phyloP scores from a whole-genome alignment of 2,113 vertebrate genomes.

The Cyphomyrus discorhynchus region DNA sequence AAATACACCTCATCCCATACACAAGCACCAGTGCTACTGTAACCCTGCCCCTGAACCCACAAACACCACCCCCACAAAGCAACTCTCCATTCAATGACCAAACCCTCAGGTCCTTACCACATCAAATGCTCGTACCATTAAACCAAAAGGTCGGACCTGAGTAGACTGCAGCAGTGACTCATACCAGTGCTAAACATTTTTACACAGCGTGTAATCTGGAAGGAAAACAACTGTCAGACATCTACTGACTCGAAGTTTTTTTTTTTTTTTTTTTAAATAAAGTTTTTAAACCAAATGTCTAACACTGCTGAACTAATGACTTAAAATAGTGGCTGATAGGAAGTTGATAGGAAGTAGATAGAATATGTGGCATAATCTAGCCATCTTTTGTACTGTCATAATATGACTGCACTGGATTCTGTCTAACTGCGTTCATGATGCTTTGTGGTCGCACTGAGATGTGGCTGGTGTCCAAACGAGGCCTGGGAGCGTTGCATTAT shows the following conservation, averaged over 20 bases:
- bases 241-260: neutral
- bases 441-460: neutral
- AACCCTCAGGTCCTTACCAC: neutral
- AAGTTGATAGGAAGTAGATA: neutral
- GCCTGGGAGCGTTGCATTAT: conserved; percentile 37
- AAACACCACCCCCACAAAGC: neutral
- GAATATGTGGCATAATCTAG: neutral
- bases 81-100: neutral
- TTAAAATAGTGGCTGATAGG: neutral
- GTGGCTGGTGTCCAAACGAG: neutral
- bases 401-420: neutral
- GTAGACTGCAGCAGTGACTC: neutral
- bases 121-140: neutral
- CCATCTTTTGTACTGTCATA: neutral
- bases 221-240: neutral
- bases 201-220: neutral
- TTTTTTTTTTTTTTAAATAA: too few relatives aligned
- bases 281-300: neutral
- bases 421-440: neutral
- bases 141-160: neutral
- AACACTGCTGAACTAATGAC: neutral
- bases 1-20: neutral
- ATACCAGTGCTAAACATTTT: neutral
- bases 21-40: neutral
- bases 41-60: neutral